Percentiles rank a stretch among this genome's conserved stretches.
These are phyloP conservation scores for Passer montanus DNA, from an alignment of 2,113 vertebrate species.

Conservation along the genomic window DNA sequence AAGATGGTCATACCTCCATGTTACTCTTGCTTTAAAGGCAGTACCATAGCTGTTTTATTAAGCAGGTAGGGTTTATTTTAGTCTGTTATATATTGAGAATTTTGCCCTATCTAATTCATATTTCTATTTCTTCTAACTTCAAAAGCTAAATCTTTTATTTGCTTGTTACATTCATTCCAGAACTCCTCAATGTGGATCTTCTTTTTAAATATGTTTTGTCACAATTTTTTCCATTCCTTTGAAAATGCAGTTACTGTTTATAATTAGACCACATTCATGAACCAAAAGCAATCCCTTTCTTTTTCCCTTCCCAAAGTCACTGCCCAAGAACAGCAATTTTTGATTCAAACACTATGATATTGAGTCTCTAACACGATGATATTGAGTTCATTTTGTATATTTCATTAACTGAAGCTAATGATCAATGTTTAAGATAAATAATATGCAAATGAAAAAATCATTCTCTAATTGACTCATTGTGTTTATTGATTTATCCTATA, in stretches of 20 bases:
- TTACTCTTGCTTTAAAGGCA: background rate
- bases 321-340: background rate
- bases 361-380: background rate
- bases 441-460: background rate
- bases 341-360: background rate
- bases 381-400: background rate
- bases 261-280: conserved; percentile 31
- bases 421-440: conserved; percentile 18
- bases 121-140: conserved; percentile 34
- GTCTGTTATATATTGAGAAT: background rate
- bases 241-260: background rate
- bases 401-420: background rate
- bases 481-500: background rate
- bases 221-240: conserved; percentile 35
- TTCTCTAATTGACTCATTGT: background rate
- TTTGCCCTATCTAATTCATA: background rate
- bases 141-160: conserved; percentile 15
- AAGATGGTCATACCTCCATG: background rate
- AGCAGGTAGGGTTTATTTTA: fast-evolving
- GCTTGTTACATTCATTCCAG: conserved; percentile 11
- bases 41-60: background rate
- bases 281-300: background rate
- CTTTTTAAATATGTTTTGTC: conserved; percentile 22
- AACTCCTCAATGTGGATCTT: background rate
- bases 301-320: background rate